These are phyloP conservation scores for Lophius piscatorius DNA, from an alignment of 2,113 vertebrate species.

Conservation along the genomic window DNA sequence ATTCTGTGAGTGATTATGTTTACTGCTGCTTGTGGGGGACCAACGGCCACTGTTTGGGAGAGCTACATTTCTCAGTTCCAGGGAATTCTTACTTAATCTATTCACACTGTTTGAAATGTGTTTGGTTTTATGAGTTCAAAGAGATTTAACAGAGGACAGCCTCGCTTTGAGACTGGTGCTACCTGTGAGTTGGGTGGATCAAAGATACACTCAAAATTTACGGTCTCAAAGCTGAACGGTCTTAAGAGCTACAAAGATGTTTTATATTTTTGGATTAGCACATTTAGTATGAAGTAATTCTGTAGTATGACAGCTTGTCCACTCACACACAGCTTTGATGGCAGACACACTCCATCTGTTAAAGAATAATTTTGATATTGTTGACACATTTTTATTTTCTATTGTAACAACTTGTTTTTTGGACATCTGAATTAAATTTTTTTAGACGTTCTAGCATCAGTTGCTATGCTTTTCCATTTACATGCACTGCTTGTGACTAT, in stretches of 20 bases:
- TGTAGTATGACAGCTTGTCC: constrained; percentile 1
- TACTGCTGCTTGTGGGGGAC: constrained; percentile 69
- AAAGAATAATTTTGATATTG: not conserved
- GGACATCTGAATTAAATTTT: constrained; percentile 3
- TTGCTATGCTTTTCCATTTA: no score
- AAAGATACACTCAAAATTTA: constrained; percentile 8
- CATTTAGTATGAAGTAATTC: not conserved
- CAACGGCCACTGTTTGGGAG: constrained; percentile 61
- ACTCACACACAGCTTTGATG: no score
- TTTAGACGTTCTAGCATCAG: no score
- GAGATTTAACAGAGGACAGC: constrained; percentile 26
- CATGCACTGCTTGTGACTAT: no score
- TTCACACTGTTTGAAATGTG: constrained; percentile 46
- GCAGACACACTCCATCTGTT: not conserved
- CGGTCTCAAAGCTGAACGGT: constrained; percentile 11
- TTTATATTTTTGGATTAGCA: not conserved
- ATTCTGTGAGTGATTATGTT: constrained; percentile 69
- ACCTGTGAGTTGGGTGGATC: constrained; percentile 25
- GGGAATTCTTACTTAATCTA: constrained; percentile 24
- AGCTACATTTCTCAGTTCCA: constrained; percentile 43
- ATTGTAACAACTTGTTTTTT: not conserved
- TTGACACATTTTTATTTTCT: not conserved
- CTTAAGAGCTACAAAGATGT: not conserved
- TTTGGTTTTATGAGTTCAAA: constrained; percentile 45
- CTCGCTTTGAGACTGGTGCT: constrained; percentile 25